phyloP scores from a whole-genome alignment of 2,797 vertebrate species.

The Phyllotis vaccarum region DNA sequence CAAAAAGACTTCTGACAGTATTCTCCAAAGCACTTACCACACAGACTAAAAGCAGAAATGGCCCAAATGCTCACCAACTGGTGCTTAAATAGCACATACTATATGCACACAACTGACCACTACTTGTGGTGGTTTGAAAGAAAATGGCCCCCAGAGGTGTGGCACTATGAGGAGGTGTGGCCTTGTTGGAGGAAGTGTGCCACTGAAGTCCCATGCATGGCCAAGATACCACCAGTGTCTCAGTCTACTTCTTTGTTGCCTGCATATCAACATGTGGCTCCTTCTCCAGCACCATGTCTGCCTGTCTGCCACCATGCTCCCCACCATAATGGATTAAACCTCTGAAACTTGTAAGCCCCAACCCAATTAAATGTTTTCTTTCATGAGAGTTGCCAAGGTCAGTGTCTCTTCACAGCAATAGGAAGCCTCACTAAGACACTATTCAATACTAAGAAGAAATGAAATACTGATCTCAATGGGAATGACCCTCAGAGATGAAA shows the following conservation, averaged over 20 bases:
- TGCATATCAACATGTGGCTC: background rate
- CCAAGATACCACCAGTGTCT: background rate
- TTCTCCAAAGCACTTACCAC: background rate
- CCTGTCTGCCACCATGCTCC: background rate
- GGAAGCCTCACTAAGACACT: background rate
- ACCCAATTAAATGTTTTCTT: background rate
- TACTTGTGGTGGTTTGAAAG: background rate
- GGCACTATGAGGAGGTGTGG: background rate
- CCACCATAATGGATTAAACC: background rate
- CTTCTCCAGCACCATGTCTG: background rate
- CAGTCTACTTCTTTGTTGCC: background rate
- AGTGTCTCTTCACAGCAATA: background rate
- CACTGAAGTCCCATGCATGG: background rate
- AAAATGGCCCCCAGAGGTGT: background rate
- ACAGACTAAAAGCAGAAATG: slow-evolving; percentile 31
- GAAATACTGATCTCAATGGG: background rate
- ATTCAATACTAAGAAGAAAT: slow-evolving; percentile 54
- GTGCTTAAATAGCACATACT: slow-evolving; percentile 52
- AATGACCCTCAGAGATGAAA: slow-evolving; percentile 52
- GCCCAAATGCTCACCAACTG: slow-evolving; percentile 25
- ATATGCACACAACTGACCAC: background rate
- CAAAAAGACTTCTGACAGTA: slow-evolving; percentile 27
- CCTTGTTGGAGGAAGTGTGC: too few species aligned
- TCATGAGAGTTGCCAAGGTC: background rate
- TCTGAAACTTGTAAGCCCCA: background rate